phyloP scores from a whole-genome alignment of 1,140 invertebrate species.

The Mycetomoellerius zeteki region DNA sequence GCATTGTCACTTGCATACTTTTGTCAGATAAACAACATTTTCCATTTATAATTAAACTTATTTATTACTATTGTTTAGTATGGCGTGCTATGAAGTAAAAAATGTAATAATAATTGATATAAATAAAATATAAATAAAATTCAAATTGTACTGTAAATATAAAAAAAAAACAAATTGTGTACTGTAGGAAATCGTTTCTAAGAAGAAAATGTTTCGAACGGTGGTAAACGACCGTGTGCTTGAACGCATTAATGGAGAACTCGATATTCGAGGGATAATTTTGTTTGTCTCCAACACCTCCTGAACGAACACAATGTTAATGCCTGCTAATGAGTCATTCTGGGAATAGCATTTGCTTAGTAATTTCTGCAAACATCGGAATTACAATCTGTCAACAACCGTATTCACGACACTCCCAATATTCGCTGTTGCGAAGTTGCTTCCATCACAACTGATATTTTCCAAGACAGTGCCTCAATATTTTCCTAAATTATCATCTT shows the following conservation, averaged over 20 bases:
- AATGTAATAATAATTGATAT: too few species aligned
- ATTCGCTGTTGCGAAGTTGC: constrained; percentile 22
- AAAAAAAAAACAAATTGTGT: background rate
- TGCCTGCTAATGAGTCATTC: constrained; percentile 47
- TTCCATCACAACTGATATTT: constrained; percentile 4
- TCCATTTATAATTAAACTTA: background rate
- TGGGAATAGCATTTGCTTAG: constrained; percentile 42
- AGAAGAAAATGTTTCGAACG: constrained; percentile 16
- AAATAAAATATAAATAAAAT: background rate
- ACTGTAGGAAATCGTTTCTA: background rate
- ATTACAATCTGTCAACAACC: constrained; percentile 39
- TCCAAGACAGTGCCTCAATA: constrained; percentile 5
- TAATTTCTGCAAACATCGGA: constrained; percentile 49
- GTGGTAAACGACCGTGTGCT: background rate
- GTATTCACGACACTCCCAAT: constrained; percentile 30
- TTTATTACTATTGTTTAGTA: background rate
- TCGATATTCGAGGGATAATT: constrained; percentile 48
- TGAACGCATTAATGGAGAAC: constrained; percentile 29
- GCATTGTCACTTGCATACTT: background rate
- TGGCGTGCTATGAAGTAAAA: background rate
- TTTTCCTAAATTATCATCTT: background rate
- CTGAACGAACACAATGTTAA: constrained; percentile 50
- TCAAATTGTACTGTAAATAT: too few species aligned
- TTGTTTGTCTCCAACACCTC: constrained; percentile 36
- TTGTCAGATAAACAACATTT: background rate